Base-by-base conservation (phyloP, 2,888 invertebrate species). In the Leuctra nigra region DNA sequence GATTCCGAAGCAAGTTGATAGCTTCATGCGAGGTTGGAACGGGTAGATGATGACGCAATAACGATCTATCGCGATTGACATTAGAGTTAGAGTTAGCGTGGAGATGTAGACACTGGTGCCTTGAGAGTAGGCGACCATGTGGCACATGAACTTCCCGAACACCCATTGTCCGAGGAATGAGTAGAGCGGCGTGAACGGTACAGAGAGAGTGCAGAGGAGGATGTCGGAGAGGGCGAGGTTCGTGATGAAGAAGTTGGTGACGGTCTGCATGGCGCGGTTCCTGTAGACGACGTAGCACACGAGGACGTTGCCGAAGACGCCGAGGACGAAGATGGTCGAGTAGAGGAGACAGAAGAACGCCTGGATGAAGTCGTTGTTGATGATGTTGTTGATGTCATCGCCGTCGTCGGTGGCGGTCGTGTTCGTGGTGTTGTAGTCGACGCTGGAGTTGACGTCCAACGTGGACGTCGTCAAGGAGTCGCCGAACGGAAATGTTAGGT, bases 41-140 rank as follows among this genome's bases (percentile, higher is more conserved):
- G 97, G 97, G 71, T 95, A 92, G 62, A 97, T 91, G 64, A 99
- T 98, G 61, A 97, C 96, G 72, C 96, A 90, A 74, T 93, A 98
- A 56, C 98, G 83, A 75, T 99, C 98, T 60, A 98, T 87, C 53
- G 98, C 98, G 66, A 99, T 98, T 63, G 96, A 92, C 64, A 94
- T 97, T 61, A 99, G 80, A 4, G 98, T 98, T 61, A 99, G 80
- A 4, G 98, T 98, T 66, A 98, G 77, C 1, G 97, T 96, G 60
- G 95, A 95, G 68, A 98, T 95, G 79, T 97, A 99, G 64, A 99
- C 95, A 70, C 93, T 93, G 67, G 92, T 90, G 55, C 95, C 96
- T 73, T 93, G 93, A 57, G 93, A 89, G 73, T 90, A 93, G 55
- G 97, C 89, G 62, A 95, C 90, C 66, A 96, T 76, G 71, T 96